Evolutionary conservation across 1,140 invertebrate species (phyloP), one percentile per base, ranked within the genome.

Genomic region (Hormaphis cornu): DNA sequence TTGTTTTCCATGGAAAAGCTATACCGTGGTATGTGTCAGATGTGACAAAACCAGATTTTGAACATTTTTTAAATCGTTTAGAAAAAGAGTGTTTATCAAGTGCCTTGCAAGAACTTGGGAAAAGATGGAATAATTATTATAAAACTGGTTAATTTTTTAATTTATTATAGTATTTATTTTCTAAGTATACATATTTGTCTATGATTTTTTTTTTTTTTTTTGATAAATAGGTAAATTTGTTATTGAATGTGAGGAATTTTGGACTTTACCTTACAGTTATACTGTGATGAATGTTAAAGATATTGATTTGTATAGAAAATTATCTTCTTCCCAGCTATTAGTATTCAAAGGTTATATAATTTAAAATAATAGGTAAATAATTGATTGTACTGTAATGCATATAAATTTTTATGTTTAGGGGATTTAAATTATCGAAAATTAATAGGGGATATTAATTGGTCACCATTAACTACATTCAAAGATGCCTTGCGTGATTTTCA

Each of bases 21-120:
- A 87, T 93, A 72, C 95, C 96, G 0, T 99, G 97, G 97, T 99
- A 92, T 78, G 86, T 99, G 1, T 98, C 95, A 12, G 97, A 99
- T 78, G 88, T 89, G 1, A 91, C 86, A 14, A 73, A 73, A 20
- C 74, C 78, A 9, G 96, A 98, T 80, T 87, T 96, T 61, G 72
- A 84, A 73, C 93, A 87, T 86, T 82, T 83, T 1, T 71, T 88
- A 20, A 70, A 82, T 14, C 75, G 78, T 42, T 77, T 86, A 72
- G 72, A 70, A 28, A 75, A 76, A 16, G 78, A 81, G 33, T 8
- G 75, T 3, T 72, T 80, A 22, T 58, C 71, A 70, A 85, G 10
- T 66, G 80, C 18, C 7, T 44, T 63, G 28, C 40, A 63, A 44
- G 12, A 63, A 28, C 37, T 63, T 63, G 59, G 59, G 12, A 28